Evolutionary conservation across 2,888 invertebrate genomes (phyloP).

Genomic region (Mythimna albipuncta): DNA sequence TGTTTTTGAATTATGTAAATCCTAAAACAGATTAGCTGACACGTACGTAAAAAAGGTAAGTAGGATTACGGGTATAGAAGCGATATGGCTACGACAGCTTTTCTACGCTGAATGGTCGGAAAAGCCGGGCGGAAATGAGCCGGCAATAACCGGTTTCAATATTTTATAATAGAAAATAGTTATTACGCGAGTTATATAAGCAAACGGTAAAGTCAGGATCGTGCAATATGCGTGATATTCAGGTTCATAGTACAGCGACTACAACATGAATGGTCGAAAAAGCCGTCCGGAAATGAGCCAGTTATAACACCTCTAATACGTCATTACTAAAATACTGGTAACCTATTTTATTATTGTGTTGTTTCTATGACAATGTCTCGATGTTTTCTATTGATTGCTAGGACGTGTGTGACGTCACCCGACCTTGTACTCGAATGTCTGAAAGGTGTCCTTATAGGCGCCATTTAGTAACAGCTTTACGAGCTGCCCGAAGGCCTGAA

Average conservation of each 20-base stretch:
- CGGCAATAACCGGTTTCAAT: neutral
- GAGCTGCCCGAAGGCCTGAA: slow-evolving; percentile 17
- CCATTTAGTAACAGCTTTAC: slow-evolving; percentile 42
- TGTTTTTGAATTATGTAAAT: too few relatives aligned
- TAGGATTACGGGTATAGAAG: neutral
- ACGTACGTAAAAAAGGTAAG: too few relatives aligned
- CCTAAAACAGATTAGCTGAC: too few relatives aligned
- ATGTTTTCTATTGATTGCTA: slow-evolving; percentile 28
- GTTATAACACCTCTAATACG: slow-evolving; percentile 3
- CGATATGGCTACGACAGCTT: neutral
- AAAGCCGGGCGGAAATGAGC: neutral
- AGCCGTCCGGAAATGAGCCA: slow-evolving; percentile 27
- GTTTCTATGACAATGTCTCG: slow-evolving; percentile 14
- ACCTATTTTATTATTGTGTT: slow-evolving; percentile 18
- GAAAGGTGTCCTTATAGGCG: slow-evolving; percentile 20
- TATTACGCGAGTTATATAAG: neutral
- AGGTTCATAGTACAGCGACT: slow-evolving; percentile 21
- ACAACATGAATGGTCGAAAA: slow-evolving; percentile 10
- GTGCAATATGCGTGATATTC: neutral
- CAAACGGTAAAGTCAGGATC: neutral
- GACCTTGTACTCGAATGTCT: slow-evolving; percentile 16
- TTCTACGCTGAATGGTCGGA: neutral
- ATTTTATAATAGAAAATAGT: neutral
- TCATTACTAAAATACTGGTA: slow-evolving; percentile 10
- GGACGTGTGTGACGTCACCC: slow-evolving; percentile 45